Evolutionary conservation across 2,888 invertebrate genomes (phyloP), one percentile per base, ranked within the genome.

Genomic region (Caenorhabditis uteleia): DNA sequence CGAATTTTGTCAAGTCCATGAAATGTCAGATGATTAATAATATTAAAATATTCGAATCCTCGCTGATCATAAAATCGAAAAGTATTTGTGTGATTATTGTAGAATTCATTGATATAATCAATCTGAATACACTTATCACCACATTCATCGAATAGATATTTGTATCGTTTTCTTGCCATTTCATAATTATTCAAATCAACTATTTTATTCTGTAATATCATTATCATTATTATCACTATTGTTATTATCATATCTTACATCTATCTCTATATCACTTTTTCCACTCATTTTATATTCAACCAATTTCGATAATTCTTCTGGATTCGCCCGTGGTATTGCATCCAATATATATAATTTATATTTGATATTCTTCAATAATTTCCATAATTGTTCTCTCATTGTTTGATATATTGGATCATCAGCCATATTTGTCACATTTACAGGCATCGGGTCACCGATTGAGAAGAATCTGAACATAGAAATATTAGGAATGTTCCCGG

Each of bases 1-100:
- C 48, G 18, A 36, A 49, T 18, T 8, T 39, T 21, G 14, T 49
- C 48, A 10, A 49, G 21, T 14, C 48, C 48, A 29, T 49, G 36
- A 39, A 36, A 36, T 18, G 29, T 36, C 12, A 49, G 29, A 49
- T 49, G 48, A 21, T 39, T 26, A n/a, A 38, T 39, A 29, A 29
- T 27, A 1, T 38, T 49, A 4, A 49, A 2, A 31, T 39, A 49
- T 4, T 21, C n/a, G 5, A 49, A 26, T 26, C 48, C 36, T 3
- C 3, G 18, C 3, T 36, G 16, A 36, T 36, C 36, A 36, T 20
- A 36, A 36, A 6, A 36, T 20, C 20, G 36, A 18, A 36, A 36
- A 7, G 16, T 18, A 20, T 18, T 18, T 3, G 36, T 36, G 4
- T 36, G 18, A 36, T 36, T 36, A 18, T 36, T 36, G 20, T 36